Evolutionary conservation across 2,797 vertebrate species (phyloP).

Genomic region (Arctocebus calabarensis): DNA sequence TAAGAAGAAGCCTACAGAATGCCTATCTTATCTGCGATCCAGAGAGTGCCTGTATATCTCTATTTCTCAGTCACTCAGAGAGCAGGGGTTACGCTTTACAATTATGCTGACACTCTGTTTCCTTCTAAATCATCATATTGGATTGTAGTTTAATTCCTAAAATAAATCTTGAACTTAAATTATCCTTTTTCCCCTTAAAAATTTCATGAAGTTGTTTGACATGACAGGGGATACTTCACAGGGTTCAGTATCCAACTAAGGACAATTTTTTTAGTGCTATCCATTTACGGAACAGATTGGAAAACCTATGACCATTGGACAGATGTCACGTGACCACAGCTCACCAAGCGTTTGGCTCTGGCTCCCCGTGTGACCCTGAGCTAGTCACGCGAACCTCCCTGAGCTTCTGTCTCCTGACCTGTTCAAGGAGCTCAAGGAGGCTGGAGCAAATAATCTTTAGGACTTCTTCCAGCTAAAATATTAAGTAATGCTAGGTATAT

Average conservation of each 20-base stretch:
- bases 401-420: neutral
- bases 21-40: no score
- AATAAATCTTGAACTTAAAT: neutral
- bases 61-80: neutral
- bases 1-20: no score
- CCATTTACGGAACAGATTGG: neutral
- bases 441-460: neutral
- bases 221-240: neutral
- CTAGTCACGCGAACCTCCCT: neutral
- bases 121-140: neutral
- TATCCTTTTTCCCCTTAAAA: neutral
- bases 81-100: neutral
- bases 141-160: neutral
- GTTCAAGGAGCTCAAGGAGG: neutral
- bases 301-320: neutral
- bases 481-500: neutral
- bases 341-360: neutral
- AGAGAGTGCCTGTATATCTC: no score
- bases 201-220: neutral
- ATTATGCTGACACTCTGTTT: accelerated
- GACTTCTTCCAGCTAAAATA: neutral
- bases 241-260: neutral
- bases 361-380: neutral
- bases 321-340: accelerated
- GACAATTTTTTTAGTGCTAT: neutral